These are phyloP conservation scores for Zaprionus davidi DNA, from an alignment of 1,140 invertebrate genomes.

Conservation along the genomic window DNA sequence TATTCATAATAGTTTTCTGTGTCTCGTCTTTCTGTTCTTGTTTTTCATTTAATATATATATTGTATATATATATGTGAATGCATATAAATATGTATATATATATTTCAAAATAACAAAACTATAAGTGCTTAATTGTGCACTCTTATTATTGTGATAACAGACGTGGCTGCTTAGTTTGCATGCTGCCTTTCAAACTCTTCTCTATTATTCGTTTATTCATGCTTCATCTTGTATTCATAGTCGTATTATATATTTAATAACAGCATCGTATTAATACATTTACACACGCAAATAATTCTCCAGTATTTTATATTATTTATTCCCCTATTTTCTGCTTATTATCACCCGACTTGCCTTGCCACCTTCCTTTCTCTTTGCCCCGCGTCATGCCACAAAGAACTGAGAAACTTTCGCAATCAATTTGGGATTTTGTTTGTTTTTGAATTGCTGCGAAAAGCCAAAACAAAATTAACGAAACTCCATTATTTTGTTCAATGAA, in stretches of 20 bases:
- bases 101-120: too few relatives aligned
- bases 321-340: not conserved
- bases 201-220: not conserved
- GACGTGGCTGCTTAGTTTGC: too few relatives aligned
- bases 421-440: conserved; percentile 7
- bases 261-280: not conserved
- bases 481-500: not conserved
- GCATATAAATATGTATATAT: not conserved
- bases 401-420: not conserved
- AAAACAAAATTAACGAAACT: not conserved
- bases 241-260: not conserved
- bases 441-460: not conserved
- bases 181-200: too few relatives aligned
- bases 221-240: not conserved
- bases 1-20: too few relatives aligned
- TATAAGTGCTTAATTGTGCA: too few relatives aligned
- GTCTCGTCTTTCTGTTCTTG: too few relatives aligned
- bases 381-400: not conserved
- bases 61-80: not conserved
- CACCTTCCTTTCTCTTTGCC: not conserved
- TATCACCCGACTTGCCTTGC: not conserved
- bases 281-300: not conserved
- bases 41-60: not conserved
- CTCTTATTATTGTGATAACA: too few relatives aligned
- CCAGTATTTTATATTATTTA: not conserved